A percentile compares a stretch with the other conserved stretches of the same genome.
phyloP scores from a whole-genome alignment of 2,797 vertebrate species.

The Tokudaia muenninki region DNA sequence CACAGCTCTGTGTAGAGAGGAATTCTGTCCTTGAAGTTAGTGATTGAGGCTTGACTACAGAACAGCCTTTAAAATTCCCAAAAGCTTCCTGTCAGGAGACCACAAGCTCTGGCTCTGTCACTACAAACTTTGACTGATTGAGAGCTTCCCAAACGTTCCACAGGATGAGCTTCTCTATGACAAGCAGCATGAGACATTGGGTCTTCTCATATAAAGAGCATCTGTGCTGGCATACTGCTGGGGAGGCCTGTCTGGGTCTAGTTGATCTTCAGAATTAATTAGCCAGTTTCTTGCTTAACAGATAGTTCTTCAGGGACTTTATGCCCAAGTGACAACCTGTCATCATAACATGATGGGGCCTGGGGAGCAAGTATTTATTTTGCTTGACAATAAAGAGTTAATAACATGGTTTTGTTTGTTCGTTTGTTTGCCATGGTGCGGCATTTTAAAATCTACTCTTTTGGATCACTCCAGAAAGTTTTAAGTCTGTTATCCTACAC shows the following conservation, averaged over 20 bases:
- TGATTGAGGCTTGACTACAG: not conserved
- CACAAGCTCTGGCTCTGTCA: not conserved
- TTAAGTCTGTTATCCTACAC: not conserved
- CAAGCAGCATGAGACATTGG: not conserved
- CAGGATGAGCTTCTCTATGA: not conserved
- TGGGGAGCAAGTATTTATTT: not conserved
- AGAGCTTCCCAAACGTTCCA: not conserved
- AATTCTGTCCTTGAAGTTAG: not conserved
- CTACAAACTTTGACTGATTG: not conserved
- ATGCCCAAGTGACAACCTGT: not conserved
- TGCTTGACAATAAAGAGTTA: not conserved
- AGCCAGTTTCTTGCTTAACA: not conserved
- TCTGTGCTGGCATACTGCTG: not conserved
- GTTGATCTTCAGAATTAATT: not conserved
- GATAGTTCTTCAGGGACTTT: not conserved
- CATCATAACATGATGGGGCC: not conserved
- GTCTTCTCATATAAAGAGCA: not conserved
- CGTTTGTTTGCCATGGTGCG: not conserved
- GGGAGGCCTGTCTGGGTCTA: not conserved
- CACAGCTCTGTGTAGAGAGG: not conserved
- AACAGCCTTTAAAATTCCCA: not conserved
- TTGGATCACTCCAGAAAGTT: not conserved
- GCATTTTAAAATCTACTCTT: not conserved
- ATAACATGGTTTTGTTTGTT: not conserved
- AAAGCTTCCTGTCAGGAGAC: not conserved